Evolutionary conservation across 2,797 vertebrate genomes (phyloP).

Genomic region (Eulemur rubriventer): DNA sequence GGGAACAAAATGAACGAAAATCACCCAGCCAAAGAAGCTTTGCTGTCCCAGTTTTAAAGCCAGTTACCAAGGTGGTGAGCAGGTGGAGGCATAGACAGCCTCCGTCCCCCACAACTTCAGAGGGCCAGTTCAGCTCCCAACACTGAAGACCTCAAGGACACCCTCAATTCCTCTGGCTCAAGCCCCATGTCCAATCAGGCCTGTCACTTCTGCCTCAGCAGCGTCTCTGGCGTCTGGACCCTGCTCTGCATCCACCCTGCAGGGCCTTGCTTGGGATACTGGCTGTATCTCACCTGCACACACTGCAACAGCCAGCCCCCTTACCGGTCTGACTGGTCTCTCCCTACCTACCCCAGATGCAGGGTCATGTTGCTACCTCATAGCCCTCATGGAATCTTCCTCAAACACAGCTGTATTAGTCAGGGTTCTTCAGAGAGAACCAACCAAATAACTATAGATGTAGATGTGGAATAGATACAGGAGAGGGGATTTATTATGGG

Average conservation of each 20-base stretch:
- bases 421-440: not conserved
- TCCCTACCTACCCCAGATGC: not conserved
- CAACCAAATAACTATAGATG: not conserved
- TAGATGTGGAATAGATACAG: not conserved
- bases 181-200: accelerated
- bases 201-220: not conserved
- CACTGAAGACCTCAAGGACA: not conserved
- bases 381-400: not conserved
- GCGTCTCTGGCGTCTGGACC: accelerated
- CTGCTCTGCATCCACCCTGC: not conserved
- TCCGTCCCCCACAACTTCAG: not conserved
- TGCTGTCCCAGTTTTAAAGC: not conserved
- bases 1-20: conserved; percentile 14
- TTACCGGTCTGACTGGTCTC: not conserved
- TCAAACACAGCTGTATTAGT: not conserved
- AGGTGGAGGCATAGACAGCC: not conserved
- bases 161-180: not conserved
- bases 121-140: too few relatives aligned
- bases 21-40: not conserved
- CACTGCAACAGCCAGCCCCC: accelerated
- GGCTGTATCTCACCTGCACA: accelerated
- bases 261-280: not conserved
- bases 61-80: too few relatives aligned
- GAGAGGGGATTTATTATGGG: not conserved
- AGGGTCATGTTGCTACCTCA: accelerated